A percentile compares a stretch with the other conserved stretches of the same genome.
Conservation (phyloP, 2,888 invertebrate species). For the Eupeodes luniger region DNA sequence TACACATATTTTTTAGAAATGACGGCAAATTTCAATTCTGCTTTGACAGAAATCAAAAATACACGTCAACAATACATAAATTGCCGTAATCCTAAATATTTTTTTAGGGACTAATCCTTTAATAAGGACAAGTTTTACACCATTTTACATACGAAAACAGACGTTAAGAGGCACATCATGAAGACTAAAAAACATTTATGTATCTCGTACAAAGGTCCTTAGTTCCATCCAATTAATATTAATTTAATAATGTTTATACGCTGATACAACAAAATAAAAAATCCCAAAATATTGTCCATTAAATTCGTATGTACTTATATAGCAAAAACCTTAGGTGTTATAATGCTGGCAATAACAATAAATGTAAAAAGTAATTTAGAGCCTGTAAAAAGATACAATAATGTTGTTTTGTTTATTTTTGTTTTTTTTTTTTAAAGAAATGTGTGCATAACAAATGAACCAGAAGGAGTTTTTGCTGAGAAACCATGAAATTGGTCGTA, state of each 20-base stretch:
- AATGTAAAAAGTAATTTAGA: slow-evolving; percentile 68
- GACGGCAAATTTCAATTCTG: too few relatives aligned
- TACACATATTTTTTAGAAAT: too few relatives aligned
- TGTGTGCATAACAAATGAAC: slow-evolving; percentile 55
- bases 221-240: not conserved
- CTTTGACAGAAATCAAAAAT: too few relatives aligned
- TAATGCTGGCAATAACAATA: slow-evolving; percentile 62
- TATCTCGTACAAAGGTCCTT: not conserved
- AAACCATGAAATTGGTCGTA: slow-evolving; percentile 43
- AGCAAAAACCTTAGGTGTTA: not conserved
- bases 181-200: too few relatives aligned
- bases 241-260: not conserved
- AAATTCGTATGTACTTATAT: not conserved
- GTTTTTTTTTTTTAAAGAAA: slow-evolving; percentile 10
- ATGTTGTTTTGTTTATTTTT: slow-evolving; percentile 26
- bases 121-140: too few relatives aligned
- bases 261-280: not conserved
- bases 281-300: not conserved
- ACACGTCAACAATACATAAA: too few relatives aligned
- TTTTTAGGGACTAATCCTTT: too few relatives aligned
- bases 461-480: slow-evolving; percentile 4
- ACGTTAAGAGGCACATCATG: too few relatives aligned
- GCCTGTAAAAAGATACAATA: slow-evolving; percentile 70
- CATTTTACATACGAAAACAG: too few relatives aligned
- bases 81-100: too few relatives aligned